A percentile compares a stretch with the other conserved stretches of the same genome.
Conservation (phyloP, 2,113 vertebrate genomes). For the Psittacus erithacus region DNA sequence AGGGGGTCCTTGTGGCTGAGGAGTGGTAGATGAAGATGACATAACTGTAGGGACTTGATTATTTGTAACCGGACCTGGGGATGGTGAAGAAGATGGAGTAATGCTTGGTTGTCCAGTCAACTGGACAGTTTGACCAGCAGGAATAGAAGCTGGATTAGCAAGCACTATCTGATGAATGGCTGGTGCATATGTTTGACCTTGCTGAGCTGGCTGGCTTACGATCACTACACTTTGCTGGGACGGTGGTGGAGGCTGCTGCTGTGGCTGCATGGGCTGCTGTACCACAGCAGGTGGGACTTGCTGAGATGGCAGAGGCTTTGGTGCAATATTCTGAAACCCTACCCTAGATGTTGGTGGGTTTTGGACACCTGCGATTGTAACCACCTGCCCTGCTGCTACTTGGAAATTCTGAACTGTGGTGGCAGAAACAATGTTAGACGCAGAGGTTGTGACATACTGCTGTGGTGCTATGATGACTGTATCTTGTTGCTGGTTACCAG, state of each 20-base stretch:
- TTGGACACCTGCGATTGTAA: slow-evolving; percentile 85
- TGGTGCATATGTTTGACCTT: slow-evolving; percentile 88
- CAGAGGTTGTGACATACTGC: slow-evolving; percentile 82
- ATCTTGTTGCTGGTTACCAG: slow-evolving; percentile 83
- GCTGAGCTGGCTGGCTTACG: slow-evolving; percentile 89
- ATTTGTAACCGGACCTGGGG: slow-evolving; percentile 78
- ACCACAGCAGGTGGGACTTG: slow-evolving; percentile 77
- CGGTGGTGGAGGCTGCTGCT: slow-evolving; percentile 77
- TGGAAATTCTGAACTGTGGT: slow-evolving; percentile 89
- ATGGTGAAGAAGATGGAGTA: slow-evolving; percentile 82
- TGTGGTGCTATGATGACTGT: slow-evolving; percentile 84
- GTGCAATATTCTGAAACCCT: slow-evolving; percentile 96
- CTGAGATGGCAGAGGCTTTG: slow-evolving; percentile 90
- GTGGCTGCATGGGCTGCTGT: slow-evolving; percentile 77
- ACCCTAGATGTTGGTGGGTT: slow-evolving; percentile 88
- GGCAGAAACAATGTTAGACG: slow-evolving; percentile 82
- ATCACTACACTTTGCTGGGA: slow-evolving; percentile 93
- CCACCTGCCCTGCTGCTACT: slow-evolving; percentile 84
- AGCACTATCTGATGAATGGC: slow-evolving; percentile 99
- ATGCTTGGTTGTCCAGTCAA: slow-evolving; percentile 86
- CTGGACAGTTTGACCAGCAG: slow-evolving; percentile 87
- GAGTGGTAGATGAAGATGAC: slow-evolving; percentile 77
- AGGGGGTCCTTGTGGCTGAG: slow-evolving; percentile 86
- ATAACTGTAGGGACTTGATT: slow-evolving; percentile 80
- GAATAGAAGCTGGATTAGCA: slow-evolving; percentile 88